A percentile compares a stretch with the other conserved stretches of the same genome.
phyloP scores from a whole-genome alignment of 2,888 invertebrate genomes.

The Brachypalpus laphriformis region DNA sequence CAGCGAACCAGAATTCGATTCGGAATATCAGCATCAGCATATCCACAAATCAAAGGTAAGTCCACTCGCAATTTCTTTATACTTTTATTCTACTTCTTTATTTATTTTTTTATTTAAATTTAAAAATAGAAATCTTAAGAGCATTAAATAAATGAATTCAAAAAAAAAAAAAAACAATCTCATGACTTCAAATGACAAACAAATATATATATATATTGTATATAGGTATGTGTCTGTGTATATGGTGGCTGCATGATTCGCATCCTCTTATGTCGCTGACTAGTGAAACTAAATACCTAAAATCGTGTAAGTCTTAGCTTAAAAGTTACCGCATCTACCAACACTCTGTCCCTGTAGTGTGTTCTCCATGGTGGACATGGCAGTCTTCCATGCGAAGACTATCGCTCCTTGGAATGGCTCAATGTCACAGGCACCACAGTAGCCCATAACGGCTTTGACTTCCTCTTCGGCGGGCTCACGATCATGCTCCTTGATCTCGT shows the following conservation, averaged over 20 bases:
- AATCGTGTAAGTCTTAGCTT: conserved; percentile 47
- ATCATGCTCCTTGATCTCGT: conserved; percentile 86
- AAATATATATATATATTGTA: too few relatives aligned
- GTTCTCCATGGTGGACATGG: conserved; percentile 79
- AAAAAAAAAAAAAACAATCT: conserved; percentile 24
- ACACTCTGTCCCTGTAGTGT: conserved; percentile 81
- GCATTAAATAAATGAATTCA: conserved; percentile 52
- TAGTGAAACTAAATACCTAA: conserved; percentile 63
- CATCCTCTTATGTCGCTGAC: conserved; percentile 52
- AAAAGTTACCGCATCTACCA: conserved; percentile 82
- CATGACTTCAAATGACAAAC: conserved; percentile 11
- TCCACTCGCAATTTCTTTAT: conserved; percentile 58
- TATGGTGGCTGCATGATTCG: conserved; percentile 29
- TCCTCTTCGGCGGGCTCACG: conserved; percentile 93
- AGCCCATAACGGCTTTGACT: conserved; percentile 90
- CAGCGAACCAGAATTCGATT: conserved; percentile 97
- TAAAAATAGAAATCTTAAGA: conserved; percentile 14
- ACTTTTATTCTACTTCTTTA: conserved; percentile 2
- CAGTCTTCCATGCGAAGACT: conserved; percentile 89
- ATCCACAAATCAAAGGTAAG: conserved; percentile 96
- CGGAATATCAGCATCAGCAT: conserved; percentile 96
- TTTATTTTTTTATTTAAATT: conserved; percentile 16
- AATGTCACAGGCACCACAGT: conserved; percentile 89
- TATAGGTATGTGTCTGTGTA: background rate
- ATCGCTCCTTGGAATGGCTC: conserved; percentile 93